Evolutionary conservation across 2,888 invertebrate species (phyloP), one percentile per base, ranked within the genome.

Genomic region (Sminthurinus aureus): DNA sequence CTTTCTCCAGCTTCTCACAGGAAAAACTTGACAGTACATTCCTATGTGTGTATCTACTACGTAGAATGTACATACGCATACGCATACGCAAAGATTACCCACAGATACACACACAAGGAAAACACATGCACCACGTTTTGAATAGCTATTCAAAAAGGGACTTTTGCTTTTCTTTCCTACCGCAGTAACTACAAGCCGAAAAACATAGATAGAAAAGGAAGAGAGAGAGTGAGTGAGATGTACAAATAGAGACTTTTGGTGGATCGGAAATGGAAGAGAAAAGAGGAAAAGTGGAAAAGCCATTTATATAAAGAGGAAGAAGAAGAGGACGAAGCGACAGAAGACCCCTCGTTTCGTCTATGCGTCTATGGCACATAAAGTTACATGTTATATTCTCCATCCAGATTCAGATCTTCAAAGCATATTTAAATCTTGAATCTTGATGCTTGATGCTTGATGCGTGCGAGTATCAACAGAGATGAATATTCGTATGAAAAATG

Each of bases 181-280:
- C 38, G 38, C 58, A 58, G 58, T 11, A 58, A 58, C 9, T 38
- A 58, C 4, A 58, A 58, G 9, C 18, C 58, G 9, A 15, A 50
- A 38, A 38, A 38, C 6, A 38, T 38, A 38, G 3, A 38, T 38
- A 38, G 38, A 18, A 9, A 18, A 52, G 11, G 20, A 20, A 38
- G 20, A 64, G 66, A 38, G 58, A 66, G 20, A 64, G 58, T 22
- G 64, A 24, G 24, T 24, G 64, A 51, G 26, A 26, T 38, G 38
- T 38, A 38, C 38, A 38, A 38, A 38, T 4, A 38, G 38, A 38
- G 38, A 38, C 38, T 38, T 38, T 38, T 24, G 22, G 15, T 51
- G 20, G 52, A 66, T 26, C 78, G 78, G 78, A 79, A 79, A 79
- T 79, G 66, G 79, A 69, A 71, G 79, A 38, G 80, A 80, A 80